Percentiles rank a stretch among this genome's conserved stretches.
phyloP scores from a whole-genome alignment of 1,140 invertebrate species.

The Megalonaias nervosa region DNA sequence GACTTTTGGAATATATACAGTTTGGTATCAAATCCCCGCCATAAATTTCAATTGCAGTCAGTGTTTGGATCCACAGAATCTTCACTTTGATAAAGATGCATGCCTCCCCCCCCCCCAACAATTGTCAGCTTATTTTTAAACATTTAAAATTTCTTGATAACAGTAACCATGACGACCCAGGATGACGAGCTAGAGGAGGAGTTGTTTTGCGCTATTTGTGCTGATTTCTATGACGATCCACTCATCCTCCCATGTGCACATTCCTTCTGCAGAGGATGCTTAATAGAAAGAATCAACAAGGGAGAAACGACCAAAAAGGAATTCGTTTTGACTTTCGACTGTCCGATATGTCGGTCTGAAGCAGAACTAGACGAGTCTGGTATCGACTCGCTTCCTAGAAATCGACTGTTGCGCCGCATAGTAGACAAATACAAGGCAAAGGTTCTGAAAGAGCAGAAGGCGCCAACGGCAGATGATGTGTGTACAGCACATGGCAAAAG shows the following conservation, averaged over 20 bases:
- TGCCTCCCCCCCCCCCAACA: too few species aligned
- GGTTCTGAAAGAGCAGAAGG: neutral
- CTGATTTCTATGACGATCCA: slow-evolving; percentile 17
- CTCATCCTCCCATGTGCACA: slow-evolving; percentile 17
- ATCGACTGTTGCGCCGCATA: slow-evolving; percentile 13
- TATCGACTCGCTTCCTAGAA: slow-evolving; percentile 9
- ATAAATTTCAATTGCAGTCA: too few species aligned
- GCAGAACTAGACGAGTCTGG: slow-evolving; percentile 5
- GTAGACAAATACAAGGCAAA: slow-evolving; percentile 2
- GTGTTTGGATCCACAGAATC: too few species aligned
- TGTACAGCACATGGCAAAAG: slow-evolving; percentile 10
- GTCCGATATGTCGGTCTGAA: slow-evolving; percentile 15
- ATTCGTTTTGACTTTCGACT: slow-evolving; percentile 7
- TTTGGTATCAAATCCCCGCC: too few species aligned
- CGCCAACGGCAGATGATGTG: neutral
- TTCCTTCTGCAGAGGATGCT: slow-evolving; percentile 20
- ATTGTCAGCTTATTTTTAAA: too few species aligned
- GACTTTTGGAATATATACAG: too few species aligned
- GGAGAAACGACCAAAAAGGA: slow-evolving; percentile 13
- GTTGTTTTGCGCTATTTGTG: slow-evolving; percentile 19
- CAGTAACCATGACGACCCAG: slow-evolving; percentile 1
- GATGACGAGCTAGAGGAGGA: slow-evolving; percentile 11
- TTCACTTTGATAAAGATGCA: too few species aligned
- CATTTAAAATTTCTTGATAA: too few species aligned
- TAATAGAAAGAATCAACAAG: slow-evolving; percentile 10